Percentiles rank a stretch among this genome's conserved stretches.
Conservation (phyloP, 2,797 vertebrate genomes). For the Stomatorhinus walkeri region DNA sequence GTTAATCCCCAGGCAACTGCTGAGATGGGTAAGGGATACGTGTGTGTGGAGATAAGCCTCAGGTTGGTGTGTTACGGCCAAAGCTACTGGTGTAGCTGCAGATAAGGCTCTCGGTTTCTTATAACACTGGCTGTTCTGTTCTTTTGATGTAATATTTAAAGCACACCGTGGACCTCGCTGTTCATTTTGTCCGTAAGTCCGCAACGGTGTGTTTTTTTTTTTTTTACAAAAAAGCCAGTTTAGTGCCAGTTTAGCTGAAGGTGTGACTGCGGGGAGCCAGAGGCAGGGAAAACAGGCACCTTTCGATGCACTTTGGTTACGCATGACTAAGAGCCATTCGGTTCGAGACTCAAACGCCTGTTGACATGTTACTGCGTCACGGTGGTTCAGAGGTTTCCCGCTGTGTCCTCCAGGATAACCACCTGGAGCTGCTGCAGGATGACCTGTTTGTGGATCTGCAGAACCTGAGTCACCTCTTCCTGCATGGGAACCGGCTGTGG, state of each 20-base stretch:
- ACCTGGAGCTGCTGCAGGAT: conserved; percentile 90
- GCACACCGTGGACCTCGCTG: not conserved
- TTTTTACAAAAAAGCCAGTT: not conserved
- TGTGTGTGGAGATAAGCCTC: not conserved
- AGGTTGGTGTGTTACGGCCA: not conserved
- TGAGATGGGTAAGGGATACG: not conserved
- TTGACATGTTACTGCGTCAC: not conserved
- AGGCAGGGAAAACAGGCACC: not conserved
- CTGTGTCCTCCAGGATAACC: conserved; percentile 69
- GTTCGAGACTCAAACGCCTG: not conserved
- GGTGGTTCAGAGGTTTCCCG: not conserved
- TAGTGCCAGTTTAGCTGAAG: not conserved
- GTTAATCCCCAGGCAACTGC: not conserved
- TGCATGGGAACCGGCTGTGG: conserved; percentile 93
- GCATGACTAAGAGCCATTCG: not conserved
- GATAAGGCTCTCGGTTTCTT: not conserved
- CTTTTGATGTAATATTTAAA: not conserved
- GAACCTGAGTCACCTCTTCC: conserved; percentile 96
- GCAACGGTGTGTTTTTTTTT: not conserved
- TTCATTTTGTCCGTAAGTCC: not conserved
- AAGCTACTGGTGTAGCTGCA: not conserved
- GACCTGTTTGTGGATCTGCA: conserved; percentile 91
- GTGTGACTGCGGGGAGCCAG: not conserved
- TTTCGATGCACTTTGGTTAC: not conserved
- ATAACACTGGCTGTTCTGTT: not conserved